Evolutionary conservation across 2,113 vertebrate species (phyloP).

Genomic region (Cygnus atratus): DNA sequence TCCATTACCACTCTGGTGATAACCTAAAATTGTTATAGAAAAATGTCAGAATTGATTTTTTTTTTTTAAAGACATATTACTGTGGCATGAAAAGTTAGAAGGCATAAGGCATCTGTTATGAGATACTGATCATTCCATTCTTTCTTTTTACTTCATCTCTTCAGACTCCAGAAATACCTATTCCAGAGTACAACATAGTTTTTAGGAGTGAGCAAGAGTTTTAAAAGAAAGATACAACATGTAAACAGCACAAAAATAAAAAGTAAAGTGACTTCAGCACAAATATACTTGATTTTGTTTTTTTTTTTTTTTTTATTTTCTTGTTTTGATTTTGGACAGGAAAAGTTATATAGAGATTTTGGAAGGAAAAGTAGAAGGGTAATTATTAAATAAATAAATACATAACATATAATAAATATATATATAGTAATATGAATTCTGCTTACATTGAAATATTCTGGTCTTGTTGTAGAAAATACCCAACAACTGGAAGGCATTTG

Average conservation of each 20-base stretch:
- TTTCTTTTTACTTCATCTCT: neutral
- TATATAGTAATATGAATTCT: neutral
- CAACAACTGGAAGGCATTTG: neutral
- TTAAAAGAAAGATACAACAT: neutral
- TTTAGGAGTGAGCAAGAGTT: neutral
- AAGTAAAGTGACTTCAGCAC: neutral
- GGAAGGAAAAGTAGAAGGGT: neutral
- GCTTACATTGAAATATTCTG: neutral
- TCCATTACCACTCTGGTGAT: neutral
- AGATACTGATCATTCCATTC: neutral
- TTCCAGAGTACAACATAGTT: neutral
- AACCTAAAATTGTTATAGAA: neutral
- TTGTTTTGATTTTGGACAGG: neutral
- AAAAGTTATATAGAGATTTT: neutral
- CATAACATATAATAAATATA: neutral
- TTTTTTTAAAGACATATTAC: neutral
- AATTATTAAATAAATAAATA: neutral
- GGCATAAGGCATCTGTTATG: neutral
- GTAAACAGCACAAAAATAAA: neutral
- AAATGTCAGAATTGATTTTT: neutral
- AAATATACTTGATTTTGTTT: neutral
- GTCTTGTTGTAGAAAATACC: neutral
- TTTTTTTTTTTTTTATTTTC: neutral
- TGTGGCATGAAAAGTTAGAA: neutral
- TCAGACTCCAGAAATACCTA: neutral